Evolutionary conservation across 2,113 vertebrate genomes (phyloP).

Genomic region (Junco hyemalis): DNA sequence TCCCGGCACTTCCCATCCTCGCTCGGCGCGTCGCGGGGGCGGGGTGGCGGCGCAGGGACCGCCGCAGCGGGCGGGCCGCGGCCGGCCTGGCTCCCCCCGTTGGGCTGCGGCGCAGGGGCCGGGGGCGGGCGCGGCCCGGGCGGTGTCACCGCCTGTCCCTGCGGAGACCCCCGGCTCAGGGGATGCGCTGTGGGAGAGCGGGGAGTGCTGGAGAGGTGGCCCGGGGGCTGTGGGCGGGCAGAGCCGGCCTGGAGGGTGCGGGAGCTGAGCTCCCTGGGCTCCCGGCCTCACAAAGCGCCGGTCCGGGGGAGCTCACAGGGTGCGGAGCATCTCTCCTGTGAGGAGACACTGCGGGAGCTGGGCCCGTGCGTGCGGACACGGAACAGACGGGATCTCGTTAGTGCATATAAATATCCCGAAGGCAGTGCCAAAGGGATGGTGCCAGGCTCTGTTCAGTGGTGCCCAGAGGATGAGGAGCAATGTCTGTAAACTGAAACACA

Average conservation of each 20-base stretch:
- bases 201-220: fast-evolving
- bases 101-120: not conserved
- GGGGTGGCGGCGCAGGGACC: not conserved
- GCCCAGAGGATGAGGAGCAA: fast-evolving
- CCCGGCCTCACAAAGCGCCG: fast-evolving
- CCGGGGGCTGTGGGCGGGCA: fast-evolving
- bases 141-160: not conserved
- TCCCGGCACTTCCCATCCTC: not conserved
- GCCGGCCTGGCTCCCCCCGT: not conserved
- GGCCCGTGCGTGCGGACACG: not conserved
- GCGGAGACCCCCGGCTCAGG: too few relatives aligned
- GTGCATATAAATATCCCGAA: not conserved
- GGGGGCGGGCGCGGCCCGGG: not conserved
- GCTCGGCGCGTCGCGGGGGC: not conserved
- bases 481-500: fast-evolving
- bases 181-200: fast-evolving
- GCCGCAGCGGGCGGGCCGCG: not conserved
- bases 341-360: not conserved
- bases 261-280: fast-evolving
- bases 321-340: not conserved
- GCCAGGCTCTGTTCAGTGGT: not conserved
- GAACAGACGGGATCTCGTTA: not conserved
- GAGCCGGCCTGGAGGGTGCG: fast-evolving
- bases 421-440: not conserved
- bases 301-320: fast-evolving